Evolutionary conservation across 2,888 invertebrate genomes (phyloP).

Genomic region (Laspeyria flexula): DNA sequence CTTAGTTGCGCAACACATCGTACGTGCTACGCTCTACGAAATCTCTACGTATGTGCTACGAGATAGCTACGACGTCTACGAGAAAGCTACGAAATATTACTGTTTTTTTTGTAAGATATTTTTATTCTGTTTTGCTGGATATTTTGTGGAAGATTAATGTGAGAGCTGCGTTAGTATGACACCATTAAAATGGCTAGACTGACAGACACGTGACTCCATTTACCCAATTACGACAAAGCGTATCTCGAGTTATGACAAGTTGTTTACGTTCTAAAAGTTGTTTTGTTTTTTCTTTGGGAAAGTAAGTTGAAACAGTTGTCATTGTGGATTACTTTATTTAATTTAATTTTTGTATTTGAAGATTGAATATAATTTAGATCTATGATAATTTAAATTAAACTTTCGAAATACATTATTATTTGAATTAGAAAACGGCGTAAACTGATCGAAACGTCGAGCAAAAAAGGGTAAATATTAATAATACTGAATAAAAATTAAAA

Average conservation of each 20-base stretch:
- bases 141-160: not conserved
- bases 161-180: not conserved
- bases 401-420: too few species aligned
- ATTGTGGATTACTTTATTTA: too few species aligned
- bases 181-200: not conserved
- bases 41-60: constrained; percentile 37
- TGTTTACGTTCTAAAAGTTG: too few species aligned
- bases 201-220: not conserved
- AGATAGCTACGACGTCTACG: constrained; percentile 12
- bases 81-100: not conserved
- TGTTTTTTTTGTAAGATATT: not conserved
- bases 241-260: not conserved
- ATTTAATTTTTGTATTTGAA: too few species aligned
- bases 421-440: too few species aligned
- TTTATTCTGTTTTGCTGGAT: not conserved
- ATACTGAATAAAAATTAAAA: too few species aligned
- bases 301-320: too few species aligned
- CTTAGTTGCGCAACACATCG: not conserved
- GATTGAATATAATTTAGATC: too few species aligned
- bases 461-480: too few species aligned
- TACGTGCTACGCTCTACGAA: constrained; percentile 19
- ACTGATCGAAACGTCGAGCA: too few species aligned
- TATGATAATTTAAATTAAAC: too few species aligned
- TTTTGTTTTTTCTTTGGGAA: too few species aligned
- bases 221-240: not conserved